Base-by-base conservation (phyloP, 2,888 invertebrate species). In the Sclerodermus sp. region DNA sequence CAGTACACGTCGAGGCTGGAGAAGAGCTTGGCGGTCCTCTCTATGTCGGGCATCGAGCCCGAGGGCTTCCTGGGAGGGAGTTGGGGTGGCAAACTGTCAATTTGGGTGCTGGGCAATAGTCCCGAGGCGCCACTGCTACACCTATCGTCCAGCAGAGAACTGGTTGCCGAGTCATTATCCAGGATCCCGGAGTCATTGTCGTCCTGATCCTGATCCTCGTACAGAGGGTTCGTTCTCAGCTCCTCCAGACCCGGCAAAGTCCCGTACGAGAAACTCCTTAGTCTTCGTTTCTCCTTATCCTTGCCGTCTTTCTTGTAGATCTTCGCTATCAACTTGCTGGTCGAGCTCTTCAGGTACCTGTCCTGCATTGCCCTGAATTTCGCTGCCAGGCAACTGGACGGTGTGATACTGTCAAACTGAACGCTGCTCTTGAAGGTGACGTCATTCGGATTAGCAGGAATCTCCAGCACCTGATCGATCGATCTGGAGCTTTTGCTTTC, bases 181-280 rank as follows among this genome's bases (percentile, higher is more conserved):
- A 88, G 80, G 63, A 89, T 89, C 34, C 89, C 89, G 23, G 88
- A 88, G 74, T 89, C 89, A 51, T 86, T 86, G 76, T 89, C 89
- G 70, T 88, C 87, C 60, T 83, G 83, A 64, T 85, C 85, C 64
- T 84, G 82, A 37, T 85, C 84, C 56, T 85, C 84, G 71, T 84
- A 87, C 9, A 87, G 79, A 1, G 87, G 84, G 69, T 82, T 83
- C 55, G 83, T 82, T 47, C 86, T 84, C 58, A 89, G 84, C 68
- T 88, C 88, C 58, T 88, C 88, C 57, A 89, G 77, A 0, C 87
- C 88, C 1, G 89, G 88, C 51, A 89, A 76, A 9, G 88, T 86
- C 1, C 89, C 89, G 64, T 88, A 89, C 0, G 89, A 89, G 73
- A 89, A 88, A 71, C 89, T 89, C 34, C 89, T 81, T 53, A 87